These are phyloP conservation scores for Trichonephila inaurata DNA, from an alignment of 1,140 invertebrate species.

Conservation along the genomic window DNA sequence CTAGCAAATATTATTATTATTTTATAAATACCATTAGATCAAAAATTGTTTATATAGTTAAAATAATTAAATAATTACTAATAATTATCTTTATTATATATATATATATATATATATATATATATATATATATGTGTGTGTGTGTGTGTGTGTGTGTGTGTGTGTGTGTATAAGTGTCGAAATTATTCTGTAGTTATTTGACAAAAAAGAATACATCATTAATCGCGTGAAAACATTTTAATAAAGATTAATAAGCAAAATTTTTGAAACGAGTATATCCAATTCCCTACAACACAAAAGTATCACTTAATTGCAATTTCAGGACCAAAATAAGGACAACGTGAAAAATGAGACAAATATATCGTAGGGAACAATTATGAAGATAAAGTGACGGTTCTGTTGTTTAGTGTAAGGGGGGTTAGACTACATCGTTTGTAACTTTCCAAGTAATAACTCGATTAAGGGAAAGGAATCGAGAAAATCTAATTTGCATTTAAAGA, in stretches of 20 bases:
- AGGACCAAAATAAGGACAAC: neutral
- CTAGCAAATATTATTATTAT: too few species aligned
- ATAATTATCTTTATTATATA: too few species aligned
- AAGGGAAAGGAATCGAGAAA: constrained; percentile 44
- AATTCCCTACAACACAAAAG: neutral
- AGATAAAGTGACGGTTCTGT: constrained; percentile 30
- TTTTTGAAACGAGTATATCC: neutral
- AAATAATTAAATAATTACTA: too few species aligned
- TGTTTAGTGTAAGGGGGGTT: neutral
- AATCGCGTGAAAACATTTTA: neutral
- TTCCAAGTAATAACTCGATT: constrained; percentile 55
- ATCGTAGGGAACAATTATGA: constrained; percentile 14
- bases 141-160: too few species aligned
- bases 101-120: too few species aligned
- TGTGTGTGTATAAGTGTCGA: too few species aligned
- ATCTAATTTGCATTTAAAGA: constrained; percentile 64
- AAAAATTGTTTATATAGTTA: too few species aligned
- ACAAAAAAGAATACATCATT: neutral
- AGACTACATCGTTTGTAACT: constrained; percentile 39
- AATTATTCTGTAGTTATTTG: neutral
- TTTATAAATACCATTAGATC: too few species aligned
- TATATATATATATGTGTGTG: too few species aligned
- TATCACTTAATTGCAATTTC: constrained; percentile 25
- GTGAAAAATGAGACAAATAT: constrained; percentile 17
- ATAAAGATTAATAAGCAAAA: neutral